phyloP scores from a whole-genome alignment of 2,888 invertebrate species.

The Rotaria magnacalcarata region DNA sequence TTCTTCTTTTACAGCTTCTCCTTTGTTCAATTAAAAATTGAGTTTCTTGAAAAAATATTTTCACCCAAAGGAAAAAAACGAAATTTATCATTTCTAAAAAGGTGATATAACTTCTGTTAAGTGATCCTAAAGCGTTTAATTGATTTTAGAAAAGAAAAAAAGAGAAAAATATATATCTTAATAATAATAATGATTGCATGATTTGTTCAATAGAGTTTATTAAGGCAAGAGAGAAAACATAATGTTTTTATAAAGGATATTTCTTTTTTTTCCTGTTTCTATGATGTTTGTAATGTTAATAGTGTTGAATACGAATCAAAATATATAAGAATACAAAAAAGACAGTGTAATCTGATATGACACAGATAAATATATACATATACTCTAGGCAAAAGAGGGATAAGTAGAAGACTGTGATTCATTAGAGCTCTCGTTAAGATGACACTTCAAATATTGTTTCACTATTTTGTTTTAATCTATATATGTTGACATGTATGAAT shows the following conservation, averaged over 20 bases:
- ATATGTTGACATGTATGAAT: neutral
- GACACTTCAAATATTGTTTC: neutral
- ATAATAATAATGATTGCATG: conserved; percentile 13
- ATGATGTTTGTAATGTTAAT: conserved; percentile 26
- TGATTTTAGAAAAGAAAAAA: neutral
- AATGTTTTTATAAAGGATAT: conserved; percentile 17
- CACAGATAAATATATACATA: conserved; percentile 19
- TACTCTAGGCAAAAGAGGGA: neutral
- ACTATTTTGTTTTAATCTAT: neutral
- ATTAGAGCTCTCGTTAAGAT: neutral
- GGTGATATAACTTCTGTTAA: neutral
- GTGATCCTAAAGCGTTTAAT: conserved; percentile 5
- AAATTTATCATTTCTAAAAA: neutral
- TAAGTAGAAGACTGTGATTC: conserved; percentile 29
- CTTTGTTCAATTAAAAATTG: conserved; percentile 23
- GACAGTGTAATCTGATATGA: conserved; percentile 9
- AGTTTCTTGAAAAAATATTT: conserved; percentile 13
- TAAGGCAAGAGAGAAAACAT: neutral
- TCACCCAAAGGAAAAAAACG: neutral
- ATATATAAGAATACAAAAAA: neutral
- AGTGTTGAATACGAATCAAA: conserved; percentile 24
- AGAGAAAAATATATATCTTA: neutral
- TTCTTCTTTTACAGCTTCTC: conserved; percentile 10
- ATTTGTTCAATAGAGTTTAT: neutral
- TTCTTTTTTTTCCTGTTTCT: neutral